Evolutionary conservation across 1,140 invertebrate species (phyloP).

Genomic region (Apis mellifera): Amel_HAv3.1 CM009938.2:2308501-2309000

Average conservation of each 20-base stretch:
- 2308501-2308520: constrained; percentile 20
- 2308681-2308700: not conserved
- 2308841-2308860: constrained; percentile 52
- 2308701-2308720: constrained; percentile 18
- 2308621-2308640: constrained; percentile 5
- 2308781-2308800: constrained; percentile 15
- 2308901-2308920: not conserved
- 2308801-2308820: constrained; percentile 20
- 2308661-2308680: not conserved
- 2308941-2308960: no score
- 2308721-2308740: constrained; percentile 13
- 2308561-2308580: not conserved
- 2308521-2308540: constrained; percentile 28
- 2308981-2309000: no score
- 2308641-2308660: not conserved
- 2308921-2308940: no score
- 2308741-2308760: constrained; percentile 18
- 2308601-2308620: not conserved
- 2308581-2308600: not conserved
- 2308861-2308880: constrained; percentile 46
- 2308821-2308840: constrained; percentile 47
- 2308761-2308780: constrained; percentile 47
- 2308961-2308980: no score
- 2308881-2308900: constrained; percentile 15
- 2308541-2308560: constrained; percentile 4